These are phyloP conservation scores for Oreochromis spilurus DNA, from an alignment of 2,113 vertebrate species.

Conservation along the genomic window DNA sequence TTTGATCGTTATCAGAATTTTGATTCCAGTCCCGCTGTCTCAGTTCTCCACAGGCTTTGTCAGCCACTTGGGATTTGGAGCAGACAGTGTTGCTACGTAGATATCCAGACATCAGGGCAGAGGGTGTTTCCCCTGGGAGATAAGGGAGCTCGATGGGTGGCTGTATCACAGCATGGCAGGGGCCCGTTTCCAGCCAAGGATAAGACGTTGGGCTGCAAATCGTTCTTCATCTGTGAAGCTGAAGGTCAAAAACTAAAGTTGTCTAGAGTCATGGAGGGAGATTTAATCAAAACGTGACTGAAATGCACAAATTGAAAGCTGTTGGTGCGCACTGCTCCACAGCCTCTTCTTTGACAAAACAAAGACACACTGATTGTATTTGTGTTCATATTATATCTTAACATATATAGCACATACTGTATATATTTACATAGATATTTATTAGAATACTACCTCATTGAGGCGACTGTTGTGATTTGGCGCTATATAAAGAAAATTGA, in stretches of 20 bases:
- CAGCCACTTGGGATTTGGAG: constrained; percentile 21
- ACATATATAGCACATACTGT: neutral
- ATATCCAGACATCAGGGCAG: constrained; percentile 36
- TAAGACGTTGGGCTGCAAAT: constrained; percentile 2
- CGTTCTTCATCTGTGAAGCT: constrained; percentile 9
- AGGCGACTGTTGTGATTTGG: neutral
- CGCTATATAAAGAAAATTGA: neutral
- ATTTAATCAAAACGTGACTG: constrained; percentile 1
- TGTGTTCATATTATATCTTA: neutral
- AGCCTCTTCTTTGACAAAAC: neutral
- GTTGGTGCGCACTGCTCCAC: neutral
- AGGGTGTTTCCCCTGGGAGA: constrained; percentile 34
- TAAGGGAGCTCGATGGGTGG: constrained; percentile 37
- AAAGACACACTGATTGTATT: neutral
- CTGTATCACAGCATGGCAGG: constrained; percentile 9
- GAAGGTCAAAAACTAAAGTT: constrained; percentile 42
- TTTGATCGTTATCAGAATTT: constrained; percentile 26
- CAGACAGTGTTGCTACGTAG: constrained; percentile 23
- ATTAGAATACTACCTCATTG: neutral
- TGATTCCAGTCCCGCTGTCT: constrained; percentile 4
- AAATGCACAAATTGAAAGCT: neutral
- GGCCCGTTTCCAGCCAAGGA: neutral
- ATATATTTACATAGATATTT: neutral
- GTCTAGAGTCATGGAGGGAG: neutral
- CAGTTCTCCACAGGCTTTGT: constrained; percentile 10